Evolutionary conservation across 2,797 vertebrate genomes (phyloP).

Genomic region (Diceros bicornis): DNA sequence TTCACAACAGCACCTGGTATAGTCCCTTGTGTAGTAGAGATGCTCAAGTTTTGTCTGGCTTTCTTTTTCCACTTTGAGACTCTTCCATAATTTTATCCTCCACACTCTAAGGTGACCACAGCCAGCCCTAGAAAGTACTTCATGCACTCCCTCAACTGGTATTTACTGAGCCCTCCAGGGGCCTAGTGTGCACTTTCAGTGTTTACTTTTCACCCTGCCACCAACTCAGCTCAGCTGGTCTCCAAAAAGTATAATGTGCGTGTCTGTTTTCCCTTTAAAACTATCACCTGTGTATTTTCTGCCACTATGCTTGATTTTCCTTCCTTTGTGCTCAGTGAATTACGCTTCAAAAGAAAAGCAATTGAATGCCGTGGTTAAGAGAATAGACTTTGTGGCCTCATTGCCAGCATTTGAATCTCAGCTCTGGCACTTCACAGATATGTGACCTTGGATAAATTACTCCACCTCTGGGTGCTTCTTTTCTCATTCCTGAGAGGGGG

Average conservation of each 20-base stretch:
- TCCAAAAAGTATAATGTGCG: background rate
- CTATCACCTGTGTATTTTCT: background rate
- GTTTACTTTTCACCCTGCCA: background rate
- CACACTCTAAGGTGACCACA: background rate
- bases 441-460: background rate
- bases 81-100: background rate
- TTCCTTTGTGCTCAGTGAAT: slow-evolving; percentile 15
- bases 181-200: background rate
- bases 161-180: background rate
- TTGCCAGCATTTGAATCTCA: background rate
- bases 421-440: background rate
- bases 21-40: background rate
- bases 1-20: background rate
- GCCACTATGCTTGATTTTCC: background rate
- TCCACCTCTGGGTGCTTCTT: background rate
- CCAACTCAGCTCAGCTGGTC: background rate
- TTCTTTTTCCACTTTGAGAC: slow-evolving; percentile 26
- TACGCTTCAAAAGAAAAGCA: slow-evolving; percentile 34
- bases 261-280: slow-evolving; percentile 19
- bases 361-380: background rate
- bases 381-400: background rate
- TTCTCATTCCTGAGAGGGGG: background rate
- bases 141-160: background rate
- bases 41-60: background rate
- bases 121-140: background rate